Evolutionary conservation across 2,888 invertebrate genomes (phyloP), one percentile per base, ranked within the genome.

Genomic region (Ophioninae sp.): DNA sequence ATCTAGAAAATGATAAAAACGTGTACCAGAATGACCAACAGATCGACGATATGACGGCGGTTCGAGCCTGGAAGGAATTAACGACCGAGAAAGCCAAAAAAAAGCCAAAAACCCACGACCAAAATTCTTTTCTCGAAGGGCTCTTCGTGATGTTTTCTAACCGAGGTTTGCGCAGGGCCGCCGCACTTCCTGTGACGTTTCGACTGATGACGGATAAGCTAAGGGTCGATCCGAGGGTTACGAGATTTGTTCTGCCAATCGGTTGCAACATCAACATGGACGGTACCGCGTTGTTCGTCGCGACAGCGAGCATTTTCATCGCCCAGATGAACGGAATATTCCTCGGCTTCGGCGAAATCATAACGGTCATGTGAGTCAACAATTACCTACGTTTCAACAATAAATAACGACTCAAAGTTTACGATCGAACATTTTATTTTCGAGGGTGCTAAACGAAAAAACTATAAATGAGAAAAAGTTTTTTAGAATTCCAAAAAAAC

Each of bases 181-280:
- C 98, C 85, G 98, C 98, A 63, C 94, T 98, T 81, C 98, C 98
- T 41, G 95, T 98, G 80, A 97, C 98, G 67, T 96, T 98, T 93
- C 95, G 96, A 82, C 96, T 97, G 89, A 96, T 98, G 96, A 97
- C 97, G 92, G 96, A 97, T 85, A 96, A 96, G 79, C 94, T 97
- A 83, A 95, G 95, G 85, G 94, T 98, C 85, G 97, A 98, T 93
- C 94, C 96, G 58, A 95, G 97, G 84, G 96, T 98, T 88, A 97
- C 97, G 0, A 95, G 97, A 86, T 98, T 98, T 93, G 97, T 98
- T 68, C 94, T 98, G 13, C 98, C 98, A 0, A 97, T 98, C 87
- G 98, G 98, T 6, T 97, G 97, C 91, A 98, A 97, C 91, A 96
- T 98, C 91, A 98, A 98, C 93, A 98, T 98, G 97, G 97, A 98